Conservation (phyloP, 2,888 invertebrate species). For the Coremacera marginata region DNA sequence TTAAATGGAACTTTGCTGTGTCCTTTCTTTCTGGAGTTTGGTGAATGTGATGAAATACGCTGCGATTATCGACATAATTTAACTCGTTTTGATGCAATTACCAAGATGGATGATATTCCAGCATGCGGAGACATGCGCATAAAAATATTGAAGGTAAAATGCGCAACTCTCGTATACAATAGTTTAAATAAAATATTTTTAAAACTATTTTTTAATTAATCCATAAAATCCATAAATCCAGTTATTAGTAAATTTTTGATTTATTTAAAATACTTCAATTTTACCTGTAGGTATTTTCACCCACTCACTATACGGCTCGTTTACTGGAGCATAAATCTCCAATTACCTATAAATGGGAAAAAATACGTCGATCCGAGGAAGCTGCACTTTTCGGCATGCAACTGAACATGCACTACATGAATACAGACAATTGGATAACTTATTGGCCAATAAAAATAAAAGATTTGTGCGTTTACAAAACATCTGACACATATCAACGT, state of each 20-base stretch:
- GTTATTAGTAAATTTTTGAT: neutral
- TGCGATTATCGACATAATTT: slow-evolving; percentile 77
- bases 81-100: slow-evolving; percentile 71
- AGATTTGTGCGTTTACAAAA: slow-evolving; percentile 72
- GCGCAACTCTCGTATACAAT: neutral
- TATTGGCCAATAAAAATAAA: slow-evolving; percentile 70
- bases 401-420: slow-evolving; percentile 54
- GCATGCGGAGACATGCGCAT: slow-evolving; percentile 49
- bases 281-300: slow-evolving; percentile 66
- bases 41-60: slow-evolving; percentile 74
- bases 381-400: slow-evolving; percentile 54
- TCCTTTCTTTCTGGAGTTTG: slow-evolving; percentile 74
- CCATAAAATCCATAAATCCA: neutral
- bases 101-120: slow-evolving; percentile 70
- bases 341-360: slow-evolving; percentile 45
- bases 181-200: neutral
- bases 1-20: slow-evolving; percentile 61
- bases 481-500: slow-evolving; percentile 71
- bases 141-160: slow-evolving; percentile 48
- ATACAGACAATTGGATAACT: slow-evolving; percentile 50
- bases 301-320: slow-evolving; percentile 75
- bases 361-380: slow-evolving; percentile 52
- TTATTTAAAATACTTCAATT: slow-evolving; percentile 1
- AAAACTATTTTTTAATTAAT: neutral
- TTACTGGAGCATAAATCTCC: slow-evolving; percentile 68